phyloP scores from a whole-genome alignment of 2,797 vertebrate species.

The Nannoperca obscura region DNA sequence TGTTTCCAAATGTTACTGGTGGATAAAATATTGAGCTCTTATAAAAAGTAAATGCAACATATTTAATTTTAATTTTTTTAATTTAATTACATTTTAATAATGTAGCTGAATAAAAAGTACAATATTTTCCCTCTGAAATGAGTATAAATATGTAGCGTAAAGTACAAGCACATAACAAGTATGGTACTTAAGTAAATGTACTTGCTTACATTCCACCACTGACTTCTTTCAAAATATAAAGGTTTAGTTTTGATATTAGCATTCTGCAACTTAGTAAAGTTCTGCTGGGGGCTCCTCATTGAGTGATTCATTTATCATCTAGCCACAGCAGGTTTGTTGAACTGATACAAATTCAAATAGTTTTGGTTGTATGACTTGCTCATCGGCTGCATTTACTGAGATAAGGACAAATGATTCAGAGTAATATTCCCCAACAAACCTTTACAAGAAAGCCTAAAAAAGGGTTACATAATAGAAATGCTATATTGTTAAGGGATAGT shows the following conservation, averaged over 20 bases:
- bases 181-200: too few species aligned
- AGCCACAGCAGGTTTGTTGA: neutral
- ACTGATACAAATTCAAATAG: neutral
- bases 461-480: constrained; percentile 1
- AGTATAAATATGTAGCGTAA: too few species aligned
- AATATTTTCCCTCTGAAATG: too few species aligned
- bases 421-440: neutral
- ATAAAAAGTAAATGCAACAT: too few species aligned
- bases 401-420: neutral
- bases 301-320: neutral
- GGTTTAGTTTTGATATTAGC: neutral
- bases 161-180: too few species aligned
- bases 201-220: too few species aligned
- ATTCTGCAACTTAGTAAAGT: neutral
- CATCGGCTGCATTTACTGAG: neutral
- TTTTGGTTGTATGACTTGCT: neutral
- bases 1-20: too few species aligned
- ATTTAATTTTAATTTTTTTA: too few species aligned
- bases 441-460: neutral
- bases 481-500: neutral
- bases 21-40: too few species aligned
- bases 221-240: neutral
- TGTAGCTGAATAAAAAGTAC: too few species aligned
- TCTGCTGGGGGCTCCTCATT: rapidly evolving
- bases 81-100: too few species aligned